phyloP scores from a whole-genome alignment of 2,797 vertebrate species.

The Coreius guichenoti region DNA sequence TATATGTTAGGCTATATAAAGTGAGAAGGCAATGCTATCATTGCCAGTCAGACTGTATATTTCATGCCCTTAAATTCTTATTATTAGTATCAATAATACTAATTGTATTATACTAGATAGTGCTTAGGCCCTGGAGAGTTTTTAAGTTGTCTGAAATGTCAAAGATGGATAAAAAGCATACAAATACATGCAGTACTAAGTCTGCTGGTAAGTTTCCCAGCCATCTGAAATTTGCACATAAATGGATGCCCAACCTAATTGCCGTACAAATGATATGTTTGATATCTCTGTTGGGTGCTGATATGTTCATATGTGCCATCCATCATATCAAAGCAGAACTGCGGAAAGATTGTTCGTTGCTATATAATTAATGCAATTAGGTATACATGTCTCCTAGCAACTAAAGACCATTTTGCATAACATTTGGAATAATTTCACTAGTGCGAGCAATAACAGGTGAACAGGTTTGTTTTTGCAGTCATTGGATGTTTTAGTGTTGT shows the following conservation, averaged over 20 bases:
- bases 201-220: neutral
- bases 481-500: constrained; percentile 10
- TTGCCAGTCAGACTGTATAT: constrained; percentile 32
- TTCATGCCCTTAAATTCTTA: constrained; percentile 18
- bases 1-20: neutral
- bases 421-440: constrained; percentile 46
- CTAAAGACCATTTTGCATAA: constrained; percentile 52
- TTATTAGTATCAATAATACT: neutral
- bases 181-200: neutral
- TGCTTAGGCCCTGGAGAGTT: neutral
- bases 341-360: constrained; percentile 55
- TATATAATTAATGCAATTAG: constrained; percentile 56
- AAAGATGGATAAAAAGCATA: constrained; percentile 2
- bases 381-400: constrained; percentile 55
- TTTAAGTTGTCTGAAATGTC: neutral
- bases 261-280: constrained; percentile 18
- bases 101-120: neutral
- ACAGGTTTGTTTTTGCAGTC: constrained; percentile 5
- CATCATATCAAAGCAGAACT: constrained; percentile 50
- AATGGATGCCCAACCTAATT: constrained; percentile 39
- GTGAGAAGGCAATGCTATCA: neutral
- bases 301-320: constrained; percentile 34
- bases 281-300: constrained; percentile 28
- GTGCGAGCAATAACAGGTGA: constrained; percentile 37
- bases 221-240: constrained; percentile 17